A percentile compares a stretch with the other conserved stretches of the same genome.
Conservation (phyloP, 2,888 invertebrate genomes). For the Pollenia amentaria region DNA sequence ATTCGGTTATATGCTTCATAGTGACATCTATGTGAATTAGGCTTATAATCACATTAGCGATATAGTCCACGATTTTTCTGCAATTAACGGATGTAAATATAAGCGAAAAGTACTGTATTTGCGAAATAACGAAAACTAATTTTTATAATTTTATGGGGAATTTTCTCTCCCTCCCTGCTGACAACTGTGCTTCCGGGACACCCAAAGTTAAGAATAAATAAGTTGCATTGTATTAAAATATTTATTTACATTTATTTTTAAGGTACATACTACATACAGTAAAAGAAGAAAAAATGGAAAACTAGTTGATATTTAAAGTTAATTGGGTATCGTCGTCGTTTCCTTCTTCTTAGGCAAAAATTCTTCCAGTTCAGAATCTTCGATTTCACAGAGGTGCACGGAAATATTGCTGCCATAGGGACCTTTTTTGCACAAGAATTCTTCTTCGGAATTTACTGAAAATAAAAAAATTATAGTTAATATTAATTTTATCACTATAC, state of each 20-base stretch:
- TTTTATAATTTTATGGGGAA: too few relatives aligned
- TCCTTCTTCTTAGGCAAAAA: slow-evolving; percentile 77
- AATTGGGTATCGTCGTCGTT: slow-evolving; percentile 39
- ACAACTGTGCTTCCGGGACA: too few relatives aligned
- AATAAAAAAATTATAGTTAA: not conserved
- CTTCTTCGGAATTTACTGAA: slow-evolving; percentile 69
- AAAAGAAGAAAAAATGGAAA: slow-evolving; percentile 63
- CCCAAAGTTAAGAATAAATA: not conserved
- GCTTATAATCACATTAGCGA: too few relatives aligned
- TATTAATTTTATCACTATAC: too few relatives aligned
- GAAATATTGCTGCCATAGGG: slow-evolving; percentile 90
- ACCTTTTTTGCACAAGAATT: slow-evolving; percentile 58
- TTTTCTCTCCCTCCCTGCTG: too few relatives aligned
- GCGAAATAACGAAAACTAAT: too few relatives aligned
- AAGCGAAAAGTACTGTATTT: too few relatives aligned
- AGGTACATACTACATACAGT: slow-evolving; percentile 65
- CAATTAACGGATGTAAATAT: too few relatives aligned
- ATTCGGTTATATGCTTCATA: too few relatives aligned
- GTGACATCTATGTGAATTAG: too few relatives aligned
- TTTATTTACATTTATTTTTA: slow-evolving; percentile 54
- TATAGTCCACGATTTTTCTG: too few relatives aligned
- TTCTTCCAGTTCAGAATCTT: slow-evolving; percentile 92
- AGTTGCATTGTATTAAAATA: slow-evolving; percentile 65
- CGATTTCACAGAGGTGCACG: slow-evolving; percentile 95
- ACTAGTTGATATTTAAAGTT: slow-evolving; percentile 57